Evolutionary conservation across 2,888 invertebrate genomes (phyloP), one percentile per base, ranked within the genome.

Genomic region (Scaptodrosophila latifasciaeformis): DNA sequence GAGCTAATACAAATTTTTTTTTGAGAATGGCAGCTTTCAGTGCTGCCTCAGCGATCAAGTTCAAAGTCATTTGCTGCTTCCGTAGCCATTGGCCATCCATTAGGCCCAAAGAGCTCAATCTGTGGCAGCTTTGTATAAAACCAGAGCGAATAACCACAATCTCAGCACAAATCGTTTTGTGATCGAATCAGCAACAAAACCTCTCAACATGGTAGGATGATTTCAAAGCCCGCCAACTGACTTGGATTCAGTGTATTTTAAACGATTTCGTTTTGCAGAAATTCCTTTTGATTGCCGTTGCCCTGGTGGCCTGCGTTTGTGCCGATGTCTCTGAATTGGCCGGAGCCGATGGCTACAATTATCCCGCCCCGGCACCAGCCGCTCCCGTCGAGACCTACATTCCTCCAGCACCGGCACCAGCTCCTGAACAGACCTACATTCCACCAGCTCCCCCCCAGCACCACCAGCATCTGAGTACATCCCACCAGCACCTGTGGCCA

Each of bases 281-380:
- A 76, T 81, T 76, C 74, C 27, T 74, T 0, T 70, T 76, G 39
- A 55, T 82, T 56, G 82, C 78, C 49, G 62, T 82, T 42, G 82
- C 82, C 55, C 70, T 76, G 15, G 15, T 82, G 82, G 76, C 76
- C 54, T 76, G 78, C 54, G 82, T 67, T 39, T 60, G 62, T 2
- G 76, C 76, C 24, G 76, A 76, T 64, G 76, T 76, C 17, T 76
- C 76, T 3, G 82, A 76, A 37, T 29, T 81, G 21, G 54, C 48
- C 4, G 55, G 59, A 31, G 27, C 27, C 27, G 13, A 72, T 1
- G 75, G 76, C 39, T 81, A 82, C 18, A 67, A 82, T 17, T 76
- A 76, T 18, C 56, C 45, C 1, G 63, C 54, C 66, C 74, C 52
- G 19, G 30, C 46, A 21, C 31, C 46, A 18, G 13, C 52, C 7